phyloP scores from a whole-genome alignment of 1,140 invertebrate species.

The Drosophila equinoxialis region DNA sequence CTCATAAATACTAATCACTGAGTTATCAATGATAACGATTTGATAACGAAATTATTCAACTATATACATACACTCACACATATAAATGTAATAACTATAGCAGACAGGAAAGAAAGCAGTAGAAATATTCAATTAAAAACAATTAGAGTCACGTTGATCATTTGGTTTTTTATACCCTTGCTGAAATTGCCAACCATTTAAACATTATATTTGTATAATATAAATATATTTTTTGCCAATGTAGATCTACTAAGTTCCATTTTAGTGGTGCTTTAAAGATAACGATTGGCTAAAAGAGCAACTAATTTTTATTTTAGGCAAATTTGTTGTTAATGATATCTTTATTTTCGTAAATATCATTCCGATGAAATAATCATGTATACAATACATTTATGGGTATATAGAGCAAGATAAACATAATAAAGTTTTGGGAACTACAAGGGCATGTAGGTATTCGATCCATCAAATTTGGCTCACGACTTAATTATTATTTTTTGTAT shows the following conservation, averaged over 20 bases:
- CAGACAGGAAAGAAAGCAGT: conserved; percentile 12
- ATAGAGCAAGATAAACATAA: too few relatives aligned
- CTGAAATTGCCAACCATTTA: not conserved
- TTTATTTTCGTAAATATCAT: too few relatives aligned
- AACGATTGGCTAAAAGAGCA: too few relatives aligned
- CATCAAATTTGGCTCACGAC: not conserved
- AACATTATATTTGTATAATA: too few relatives aligned
- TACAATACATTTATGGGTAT: too few relatives aligned
- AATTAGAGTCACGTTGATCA: conserved; percentile 47
- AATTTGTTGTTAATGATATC: too few relatives aligned
- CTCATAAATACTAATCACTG: not conserved
- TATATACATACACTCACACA: not conserved
- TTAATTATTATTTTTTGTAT: not conserved
- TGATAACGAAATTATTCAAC: conserved; percentile 8
- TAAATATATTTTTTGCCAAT: too few relatives aligned
- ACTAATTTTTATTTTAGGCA: too few relatives aligned
- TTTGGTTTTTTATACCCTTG: conserved; percentile 34
- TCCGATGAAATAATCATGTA: too few relatives aligned
- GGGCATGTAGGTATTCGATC: not conserved
- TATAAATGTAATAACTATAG: conserved; percentile 5
- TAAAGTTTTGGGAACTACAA: too few relatives aligned
- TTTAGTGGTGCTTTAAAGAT: too few relatives aligned
- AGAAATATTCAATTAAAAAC: conserved; percentile 5
- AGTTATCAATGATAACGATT: conserved; percentile 39
- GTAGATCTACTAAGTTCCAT: too few relatives aligned